phyloP scores from a whole-genome alignment of 2,888 invertebrate species.

The Lasioglossum villosulum region DNA sequence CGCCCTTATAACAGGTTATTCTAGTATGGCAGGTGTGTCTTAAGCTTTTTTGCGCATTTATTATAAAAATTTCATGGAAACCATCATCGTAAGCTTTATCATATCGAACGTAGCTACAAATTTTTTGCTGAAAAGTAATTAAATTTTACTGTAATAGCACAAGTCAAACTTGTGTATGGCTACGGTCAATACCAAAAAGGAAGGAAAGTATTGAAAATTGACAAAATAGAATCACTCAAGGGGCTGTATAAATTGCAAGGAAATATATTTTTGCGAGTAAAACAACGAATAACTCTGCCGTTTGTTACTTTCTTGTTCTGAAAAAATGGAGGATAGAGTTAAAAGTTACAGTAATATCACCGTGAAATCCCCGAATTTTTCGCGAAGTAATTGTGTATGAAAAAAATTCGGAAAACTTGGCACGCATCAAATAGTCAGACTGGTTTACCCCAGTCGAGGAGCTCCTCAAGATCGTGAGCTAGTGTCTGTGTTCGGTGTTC shows the following conservation, averaged over 20 bases:
- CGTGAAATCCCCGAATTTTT: not conserved
- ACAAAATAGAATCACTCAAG: not conserved
- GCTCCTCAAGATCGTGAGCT: not conserved
- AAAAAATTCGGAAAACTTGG: not conserved
- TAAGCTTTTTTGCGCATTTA: not conserved
- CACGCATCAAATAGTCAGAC: not conserved
- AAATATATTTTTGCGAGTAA: too few relatives aligned
- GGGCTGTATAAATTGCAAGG: too few relatives aligned
- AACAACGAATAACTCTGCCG: too few relatives aligned
- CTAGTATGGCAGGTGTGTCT: not conserved
- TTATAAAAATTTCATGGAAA: not conserved
- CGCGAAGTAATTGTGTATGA: not conserved
- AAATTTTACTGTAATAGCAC: not conserved
- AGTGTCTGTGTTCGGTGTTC: not conserved
- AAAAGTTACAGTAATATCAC: too few relatives aligned
- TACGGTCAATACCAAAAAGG: too few relatives aligned
- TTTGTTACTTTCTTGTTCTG: not conserved
- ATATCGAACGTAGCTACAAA: not conserved
- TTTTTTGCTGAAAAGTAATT: not conserved
- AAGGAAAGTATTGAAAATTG: not conserved
- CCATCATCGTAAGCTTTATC: not conserved
- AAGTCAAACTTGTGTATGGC: too few relatives aligned
- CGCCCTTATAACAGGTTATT: not conserved
- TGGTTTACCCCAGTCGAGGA: not conserved
- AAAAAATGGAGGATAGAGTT: not conserved